Evolutionary conservation across 2,797 vertebrate species (phyloP), one percentile per base, ranked within the genome.

Genomic region (Etheostoma perlongum): DNA sequence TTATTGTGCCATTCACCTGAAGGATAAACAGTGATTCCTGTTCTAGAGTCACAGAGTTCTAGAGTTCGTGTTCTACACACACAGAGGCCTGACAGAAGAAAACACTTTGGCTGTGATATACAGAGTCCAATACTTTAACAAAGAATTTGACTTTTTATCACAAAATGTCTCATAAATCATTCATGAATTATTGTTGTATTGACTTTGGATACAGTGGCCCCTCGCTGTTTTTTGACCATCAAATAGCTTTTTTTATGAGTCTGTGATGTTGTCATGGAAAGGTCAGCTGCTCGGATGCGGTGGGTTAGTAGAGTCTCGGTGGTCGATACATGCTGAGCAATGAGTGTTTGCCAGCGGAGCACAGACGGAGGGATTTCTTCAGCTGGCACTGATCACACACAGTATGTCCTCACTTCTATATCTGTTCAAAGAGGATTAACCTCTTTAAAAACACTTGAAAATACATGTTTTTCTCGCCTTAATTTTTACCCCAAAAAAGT

Each of bases 311-410:
- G 58, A 9, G 27, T 65, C 61, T 63, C 33, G 6, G 25, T 21
- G 60, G 68, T 78, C 55, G 13, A 78, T 83, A 12, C 25, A 2
- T 42, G 53, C 55, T 59, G 67, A 51, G 19, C 4, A 47, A 58
- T 47, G 70, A 23, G 60, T 5, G 63, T 54, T 63, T 42, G 49
- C 51, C 71, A 44, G 72, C 10, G 0, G 64, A 70, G 68, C 55
- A 25, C 85, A 84, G 82, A 74, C 77, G 79, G 74, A 76, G 57
- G 67, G 57, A 78, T 79, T 73, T 62, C 62, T 67, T 51, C 15
- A 23, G 71, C 66, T 67, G 82, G 44, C 57, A 0, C 21, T 6
- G 18, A 67, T 53, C 33, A 4, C 25, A 58, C 16, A 42, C 49
- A 54, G 59, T 5, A 42, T 61, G 60, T 69, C 42, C 15, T 53